Base-by-base conservation (phyloP, 2,888 invertebrate genomes). In the Eueremaeus valkanovi region DNA sequence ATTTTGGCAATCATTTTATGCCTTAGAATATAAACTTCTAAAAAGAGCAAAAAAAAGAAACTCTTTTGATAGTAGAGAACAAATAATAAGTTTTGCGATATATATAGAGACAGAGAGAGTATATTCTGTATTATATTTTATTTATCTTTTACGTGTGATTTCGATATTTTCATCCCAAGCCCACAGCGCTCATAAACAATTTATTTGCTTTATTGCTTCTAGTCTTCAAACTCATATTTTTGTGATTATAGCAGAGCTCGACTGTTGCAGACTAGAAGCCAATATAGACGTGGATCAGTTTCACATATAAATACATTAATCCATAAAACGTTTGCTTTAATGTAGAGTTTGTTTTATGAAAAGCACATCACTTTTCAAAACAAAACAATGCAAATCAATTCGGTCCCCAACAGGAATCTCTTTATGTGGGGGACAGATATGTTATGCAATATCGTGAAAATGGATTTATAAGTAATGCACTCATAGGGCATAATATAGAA, bases 391-490 rank as follows among this genome's bases (percentile, higher is more conserved):
- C 6, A 58, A 68, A 68, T 40, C 36, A 40, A 68, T 36, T 68
- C 68, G 3, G 31, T 40, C 36, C 21, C 40, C 40, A 21, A 29
- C 31, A 24, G 42, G 40, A 68, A 40, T 68, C 36, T 21, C 40
- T 40, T 40, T 40, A 18, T 63, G 63, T 63, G 21, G n/a, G 33
- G 29, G 33, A 27, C 33, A 16, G 24, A 42, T 21, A 40, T 68
- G 21, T 24, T 24, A 40, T 68, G 21, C 36, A 61, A 33, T 61
- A 31, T n/a, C n/a, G 16, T 61, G n/a, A 2, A 24, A 68, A 36
- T 24, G 68, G 68, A 68, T 42, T 68, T 68, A 40, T 68, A 40
- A 68, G 68, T 68, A 68, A 68, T 68, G 68, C 68, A 68, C 68
- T 40, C 29, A 58, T 58, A 58, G 42, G 40, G 13, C 27, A n/a